Conservation (phyloP, 2,888 invertebrate species). For the Laspeyria flexula region DNA sequence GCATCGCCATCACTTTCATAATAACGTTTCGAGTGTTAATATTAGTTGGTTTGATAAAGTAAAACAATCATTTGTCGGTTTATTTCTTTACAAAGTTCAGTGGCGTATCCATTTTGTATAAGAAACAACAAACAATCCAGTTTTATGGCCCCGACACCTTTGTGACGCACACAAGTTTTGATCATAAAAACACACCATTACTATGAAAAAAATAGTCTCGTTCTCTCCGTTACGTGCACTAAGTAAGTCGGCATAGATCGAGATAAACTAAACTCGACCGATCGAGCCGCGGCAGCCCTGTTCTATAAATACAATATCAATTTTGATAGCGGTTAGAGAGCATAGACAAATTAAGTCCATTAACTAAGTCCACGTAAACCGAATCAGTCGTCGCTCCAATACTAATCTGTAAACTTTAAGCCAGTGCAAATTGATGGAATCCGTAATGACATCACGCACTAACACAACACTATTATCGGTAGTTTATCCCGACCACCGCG, state of each 20-base stretch:
- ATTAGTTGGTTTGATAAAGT: neutral
- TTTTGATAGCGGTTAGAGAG: neutral
- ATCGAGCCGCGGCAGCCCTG: neutral
- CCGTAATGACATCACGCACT: too few relatives aligned
- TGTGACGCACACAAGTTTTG: neutral
- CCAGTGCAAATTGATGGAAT: too few relatives aligned
- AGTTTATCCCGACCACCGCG: conserved; percentile 38
- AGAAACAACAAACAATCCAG: neutral
- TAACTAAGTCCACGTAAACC: too few relatives aligned
- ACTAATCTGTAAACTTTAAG: too few relatives aligned
- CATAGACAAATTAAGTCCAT: too few relatives aligned
- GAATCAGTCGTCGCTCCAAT: too few relatives aligned
- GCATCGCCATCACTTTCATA: conserved; percentile 56
- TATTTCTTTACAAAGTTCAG: conserved; percentile 50
- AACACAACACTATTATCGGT: neutral
- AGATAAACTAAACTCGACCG: neutral
- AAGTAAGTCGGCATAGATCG: neutral
- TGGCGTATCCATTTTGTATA: conserved; percentile 27
- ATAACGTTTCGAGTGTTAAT: conserved; percentile 52
- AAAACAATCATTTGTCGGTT: conserved; percentile 42
- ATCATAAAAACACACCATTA: neutral
- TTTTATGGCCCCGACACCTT: neutral
- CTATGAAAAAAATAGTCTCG: neutral
- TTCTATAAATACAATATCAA: neutral
- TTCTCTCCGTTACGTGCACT: neutral